phyloP scores from a whole-genome alignment of 1,140 invertebrate genomes.

The Ditylenchus dipsaci region DNA sequence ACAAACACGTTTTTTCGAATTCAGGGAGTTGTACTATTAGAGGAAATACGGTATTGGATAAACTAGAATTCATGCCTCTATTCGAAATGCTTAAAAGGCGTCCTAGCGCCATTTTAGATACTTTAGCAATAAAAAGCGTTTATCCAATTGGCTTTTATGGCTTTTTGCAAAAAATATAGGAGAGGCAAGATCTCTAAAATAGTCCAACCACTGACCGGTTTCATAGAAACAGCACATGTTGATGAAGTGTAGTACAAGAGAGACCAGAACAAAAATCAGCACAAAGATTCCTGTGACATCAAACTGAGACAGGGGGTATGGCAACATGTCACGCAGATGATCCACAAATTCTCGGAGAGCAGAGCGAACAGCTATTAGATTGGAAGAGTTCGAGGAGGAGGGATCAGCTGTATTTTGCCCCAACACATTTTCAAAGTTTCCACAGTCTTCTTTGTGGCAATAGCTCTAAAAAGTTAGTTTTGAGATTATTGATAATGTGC shows the following conservation, averaged over 20 bases:
- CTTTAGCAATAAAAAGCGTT: too few species aligned
- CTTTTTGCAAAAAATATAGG: too few species aligned
- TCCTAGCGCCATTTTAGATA: too few species aligned
- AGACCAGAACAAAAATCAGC: constrained; percentile 10
- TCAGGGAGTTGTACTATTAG: too few species aligned
- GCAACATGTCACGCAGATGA: not conserved
- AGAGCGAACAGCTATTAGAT: not conserved
- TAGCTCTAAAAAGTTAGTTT: not conserved
- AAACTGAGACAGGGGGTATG: constrained; percentile 19
- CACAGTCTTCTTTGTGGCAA: constrained; percentile 1
- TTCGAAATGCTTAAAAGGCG: too few species aligned
- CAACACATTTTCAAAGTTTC: not conserved
- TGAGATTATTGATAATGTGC: not conserved
- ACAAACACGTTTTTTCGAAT: too few species aligned
- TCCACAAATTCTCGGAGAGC: not conserved
- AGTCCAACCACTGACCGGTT: constrained; percentile 3
- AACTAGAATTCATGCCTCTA: too few species aligned
- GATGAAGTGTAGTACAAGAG: constrained; percentile 17
- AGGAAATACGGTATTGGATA: too few species aligned
- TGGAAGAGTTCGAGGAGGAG: not conserved
- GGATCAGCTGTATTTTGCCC: not conserved
- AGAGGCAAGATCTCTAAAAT: too few species aligned
- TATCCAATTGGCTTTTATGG: too few species aligned
- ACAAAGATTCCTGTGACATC: constrained; percentile 25
- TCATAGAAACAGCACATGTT: constrained; percentile 16